Conservation (phyloP, 2,113 vertebrate genomes). For the Delphinapterus leucas region DNA sequence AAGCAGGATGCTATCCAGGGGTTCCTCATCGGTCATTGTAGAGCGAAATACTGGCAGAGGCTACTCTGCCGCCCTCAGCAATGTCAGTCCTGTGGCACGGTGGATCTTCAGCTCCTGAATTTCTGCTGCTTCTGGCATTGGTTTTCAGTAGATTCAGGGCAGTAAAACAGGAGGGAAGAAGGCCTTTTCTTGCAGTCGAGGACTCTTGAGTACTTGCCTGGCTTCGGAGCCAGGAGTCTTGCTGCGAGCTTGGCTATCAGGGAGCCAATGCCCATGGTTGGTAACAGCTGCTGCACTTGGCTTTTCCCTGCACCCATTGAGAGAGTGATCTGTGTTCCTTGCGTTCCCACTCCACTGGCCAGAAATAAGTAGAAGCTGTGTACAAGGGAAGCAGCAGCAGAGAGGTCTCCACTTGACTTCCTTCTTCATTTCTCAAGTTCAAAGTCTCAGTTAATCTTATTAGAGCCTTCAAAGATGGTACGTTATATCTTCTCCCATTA, state of each 20-base stretch:
- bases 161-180: not conserved
- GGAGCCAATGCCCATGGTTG: not conserved
- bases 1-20: not conserved
- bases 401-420: not conserved
- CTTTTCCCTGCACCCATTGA: not conserved
- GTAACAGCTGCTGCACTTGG: not conserved
- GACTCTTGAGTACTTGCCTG: not conserved
- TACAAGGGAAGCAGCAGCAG: too few relatives aligned
- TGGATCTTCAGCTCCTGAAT: not conserved
- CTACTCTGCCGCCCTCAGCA: not conserved
- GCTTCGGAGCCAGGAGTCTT: not conserved
- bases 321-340: not conserved
- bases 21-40: not conserved
- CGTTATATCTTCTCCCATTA: not conserved
- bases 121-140: not conserved
- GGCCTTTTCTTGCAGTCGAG: not conserved
- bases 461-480: not conserved
- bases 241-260: not conserved
- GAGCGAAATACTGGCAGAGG: not conserved
- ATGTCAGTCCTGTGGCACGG: fast-evolving
- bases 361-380: not conserved
- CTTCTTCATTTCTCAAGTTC: not conserved
- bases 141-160: not conserved
- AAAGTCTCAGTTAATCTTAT: not conserved
- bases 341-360: not conserved